Evolutionary conservation across 2,113 vertebrate genomes (phyloP).

Genomic region (Neopipo cinnamomea): DNA sequence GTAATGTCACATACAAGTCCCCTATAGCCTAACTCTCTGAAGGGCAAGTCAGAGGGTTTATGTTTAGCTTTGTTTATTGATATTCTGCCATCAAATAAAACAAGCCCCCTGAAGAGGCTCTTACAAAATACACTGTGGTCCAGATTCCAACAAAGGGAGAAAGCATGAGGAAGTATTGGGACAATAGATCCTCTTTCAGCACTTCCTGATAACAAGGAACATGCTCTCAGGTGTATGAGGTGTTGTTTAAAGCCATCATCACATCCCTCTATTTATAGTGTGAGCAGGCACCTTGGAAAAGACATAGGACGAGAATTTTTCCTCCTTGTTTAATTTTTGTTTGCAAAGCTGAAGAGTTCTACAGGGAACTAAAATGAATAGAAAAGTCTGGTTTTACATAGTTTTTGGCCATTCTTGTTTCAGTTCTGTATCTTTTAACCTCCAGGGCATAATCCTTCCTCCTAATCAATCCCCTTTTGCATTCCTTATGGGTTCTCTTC

Average conservation of each 20-base stretch:
- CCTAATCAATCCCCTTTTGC: neutral
- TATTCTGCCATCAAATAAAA: neutral
- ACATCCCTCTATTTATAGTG: neutral
- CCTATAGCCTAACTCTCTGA: neutral
- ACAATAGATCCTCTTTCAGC: neutral
- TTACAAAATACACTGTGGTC: fast-evolving
- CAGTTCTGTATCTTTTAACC: neutral
- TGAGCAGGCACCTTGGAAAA: neutral
- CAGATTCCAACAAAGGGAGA: neutral
- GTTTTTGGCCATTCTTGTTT: neutral
- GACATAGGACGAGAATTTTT: neutral
- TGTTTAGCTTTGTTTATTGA: neutral
- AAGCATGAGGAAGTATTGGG: neutral
- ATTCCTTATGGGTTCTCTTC: neutral
- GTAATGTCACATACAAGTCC: neutral
- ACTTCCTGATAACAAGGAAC: neutral
- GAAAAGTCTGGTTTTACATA: neutral
- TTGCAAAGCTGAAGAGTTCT: slow-evolving; percentile 1
- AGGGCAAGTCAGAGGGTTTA: neutral
- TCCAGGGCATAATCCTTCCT: neutral
- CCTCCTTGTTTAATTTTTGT: neutral
- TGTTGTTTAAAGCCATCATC: neutral
- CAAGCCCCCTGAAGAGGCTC: neutral
- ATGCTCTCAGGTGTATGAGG: neutral
- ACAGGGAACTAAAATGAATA: neutral